These are phyloP conservation scores for Carassius auratus DNA, from an alignment of 2,113 vertebrate species.

Conservation along the genomic window DNA sequence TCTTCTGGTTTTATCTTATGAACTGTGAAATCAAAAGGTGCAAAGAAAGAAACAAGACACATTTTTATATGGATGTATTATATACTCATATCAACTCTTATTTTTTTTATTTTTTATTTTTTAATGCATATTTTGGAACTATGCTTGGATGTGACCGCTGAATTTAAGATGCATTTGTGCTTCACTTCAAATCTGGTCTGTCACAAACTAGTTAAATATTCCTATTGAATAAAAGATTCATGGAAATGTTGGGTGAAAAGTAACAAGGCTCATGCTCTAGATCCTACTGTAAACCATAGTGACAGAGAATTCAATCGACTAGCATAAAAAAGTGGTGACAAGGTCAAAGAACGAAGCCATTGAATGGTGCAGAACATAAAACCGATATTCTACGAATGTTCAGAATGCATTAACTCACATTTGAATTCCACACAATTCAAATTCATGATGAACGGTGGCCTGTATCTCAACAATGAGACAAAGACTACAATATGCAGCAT, in stretches of 20 bases:
- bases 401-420: constrained; percentile 39
- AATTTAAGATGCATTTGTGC: constrained; percentile 26
- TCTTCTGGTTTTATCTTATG: constrained; percentile 48
- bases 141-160: constrained; percentile 10
- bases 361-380: constrained; percentile 38
- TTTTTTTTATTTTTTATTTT: background rate
- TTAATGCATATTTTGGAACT: background rate
- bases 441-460: constrained; percentile 26
- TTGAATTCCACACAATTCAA: constrained; percentile 46
- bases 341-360: background rate
- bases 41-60: constrained; percentile 53
- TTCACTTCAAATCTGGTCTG: constrained; percentile 14
- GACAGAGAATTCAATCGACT: background rate
- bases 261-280: constrained; percentile 9
- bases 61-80: constrained; percentile 50
- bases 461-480: constrained; percentile 1
- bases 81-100: background rate
- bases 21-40: constrained; percentile 50
- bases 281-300: background rate
- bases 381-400: constrained; percentile 34
- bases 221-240: constrained; percentile 7
- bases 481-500: constrained; percentile 10
- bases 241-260: constrained; percentile 15
- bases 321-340: constrained; percentile 14
- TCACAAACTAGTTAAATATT: background rate